Evolutionary conservation across 2,113 vertebrate genomes (phyloP), one percentile per base, ranked within the genome.

Genomic region (Oryzias curvinotus): DNA sequence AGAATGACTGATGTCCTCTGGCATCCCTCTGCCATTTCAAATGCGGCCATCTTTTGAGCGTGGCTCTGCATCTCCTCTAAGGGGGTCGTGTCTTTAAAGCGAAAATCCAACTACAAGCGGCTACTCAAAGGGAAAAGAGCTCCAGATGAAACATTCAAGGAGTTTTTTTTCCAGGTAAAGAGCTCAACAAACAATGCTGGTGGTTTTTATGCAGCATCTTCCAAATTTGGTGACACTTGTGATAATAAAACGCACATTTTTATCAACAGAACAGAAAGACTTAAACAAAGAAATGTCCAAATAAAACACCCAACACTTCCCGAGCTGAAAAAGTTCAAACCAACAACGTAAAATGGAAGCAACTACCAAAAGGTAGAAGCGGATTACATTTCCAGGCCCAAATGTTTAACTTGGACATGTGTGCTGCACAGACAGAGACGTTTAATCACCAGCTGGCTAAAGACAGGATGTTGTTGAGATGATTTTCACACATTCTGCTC

Each of bases 401-500:
- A 45, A 62, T 76, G 68, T 81, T 68, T 82, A 54, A 81, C 81
- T 72, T 77, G 78, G 75, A 84, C 61, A 49, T 49, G 62, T 46
- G 60, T 21, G 52, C 62, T 62, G 60, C 65, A 65, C 67, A 73
- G 68, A 77, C 69, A 68, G 71, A 65, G 76, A 72, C 68, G 48
- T 59, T 56, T 57, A 70, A 85, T 85, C 75, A 77, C 60, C 81
- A 81, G 83, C 56, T 77, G 75, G 62, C 49, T 53, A 43, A 69
- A 54, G 60, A 57, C 58, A 52, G 48, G 66, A 75, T 72, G 53
- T 23, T 47, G 45, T 57, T 36, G 55, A 65, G 73, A 78, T 81
- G 66, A 76, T 60, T 71, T 83, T 83, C 76, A 84, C 71, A 78
- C 65, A 62, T 73, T 87, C 63, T 85, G 73, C 59, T 78, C 51